These are phyloP conservation scores for Pseudochirops cupreus DNA, from an alignment of 2,797 vertebrate genomes.

Conservation along the genomic window DNA sequence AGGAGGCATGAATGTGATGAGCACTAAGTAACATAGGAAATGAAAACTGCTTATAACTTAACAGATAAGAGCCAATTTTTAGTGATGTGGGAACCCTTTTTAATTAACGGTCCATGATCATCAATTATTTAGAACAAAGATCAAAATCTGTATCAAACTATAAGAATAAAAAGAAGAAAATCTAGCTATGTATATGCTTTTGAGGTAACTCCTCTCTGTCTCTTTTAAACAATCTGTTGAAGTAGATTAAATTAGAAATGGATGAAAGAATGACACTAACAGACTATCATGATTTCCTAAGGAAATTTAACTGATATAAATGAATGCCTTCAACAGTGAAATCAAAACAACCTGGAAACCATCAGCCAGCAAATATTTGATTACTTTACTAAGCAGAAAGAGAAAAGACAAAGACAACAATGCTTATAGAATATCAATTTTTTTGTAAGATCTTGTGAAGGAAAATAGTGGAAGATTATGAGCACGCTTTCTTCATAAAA, in stretches of 20 bases:
- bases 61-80: background rate
- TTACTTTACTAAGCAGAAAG: background rate
- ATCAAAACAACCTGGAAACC: background rate
- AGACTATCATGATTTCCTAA: background rate
- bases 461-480: background rate
- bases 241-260: background rate
- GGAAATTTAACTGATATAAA: background rate
- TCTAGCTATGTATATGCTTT: background rate
- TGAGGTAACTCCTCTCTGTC: background rate
- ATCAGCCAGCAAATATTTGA: background rate
- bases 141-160: background rate
- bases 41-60: background rate
- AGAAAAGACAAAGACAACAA: background rate
- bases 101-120: background rate
- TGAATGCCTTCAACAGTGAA: background rate
- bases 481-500: background rate
- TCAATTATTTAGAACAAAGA: background rate
- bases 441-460: background rate
- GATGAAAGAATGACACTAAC: background rate
- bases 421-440: background rate
- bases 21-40: background rate
- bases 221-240: background rate
- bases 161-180: background rate
- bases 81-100: background rate
- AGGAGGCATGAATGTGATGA: background rate